phyloP scores from a whole-genome alignment of 2,797 vertebrate species.

The Chrosomus eos region DNA sequence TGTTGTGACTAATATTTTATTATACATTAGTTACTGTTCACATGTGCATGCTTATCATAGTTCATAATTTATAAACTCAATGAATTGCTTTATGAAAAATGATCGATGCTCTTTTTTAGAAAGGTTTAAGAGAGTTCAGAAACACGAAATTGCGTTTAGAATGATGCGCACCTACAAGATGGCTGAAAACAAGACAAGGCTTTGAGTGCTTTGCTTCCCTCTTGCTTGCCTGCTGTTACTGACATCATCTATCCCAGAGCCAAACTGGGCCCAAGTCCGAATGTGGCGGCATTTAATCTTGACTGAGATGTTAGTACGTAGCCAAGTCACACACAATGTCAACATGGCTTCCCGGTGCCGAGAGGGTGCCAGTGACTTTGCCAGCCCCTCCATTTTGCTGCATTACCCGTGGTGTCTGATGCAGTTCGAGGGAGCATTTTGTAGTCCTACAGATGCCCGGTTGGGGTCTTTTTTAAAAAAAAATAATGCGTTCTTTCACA shows the following conservation, averaged over 20 bases:
- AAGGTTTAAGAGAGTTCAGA: background rate
- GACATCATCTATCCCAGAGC: slow-evolving; percentile 25
- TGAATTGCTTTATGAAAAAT: background rate
- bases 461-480: background rate
- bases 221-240: slow-evolving; percentile 29
- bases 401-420: slow-evolving; percentile 28
- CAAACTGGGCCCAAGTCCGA: slow-evolving; percentile 45
- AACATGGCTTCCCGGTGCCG: slow-evolving; percentile 59
- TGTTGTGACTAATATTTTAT: background rate
- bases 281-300: slow-evolving; percentile 42
- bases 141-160: background rate
- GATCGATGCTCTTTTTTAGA: background rate
- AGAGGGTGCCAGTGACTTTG: slow-evolving; percentile 47
- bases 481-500: background rate
- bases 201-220: slow-evolving; percentile 13
- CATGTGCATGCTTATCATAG: background rate
- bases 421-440: slow-evolving; percentile 32
- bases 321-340: slow-evolving; percentile 57
- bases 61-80: background rate
- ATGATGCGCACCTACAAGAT: background rate
- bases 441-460: slow-evolving; percentile 12
- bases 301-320: slow-evolving; percentile 30
- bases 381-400: slow-evolving; percentile 50
- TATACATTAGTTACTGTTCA: background rate
- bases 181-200: slow-evolving; percentile 20